A percentile compares a stretch with the other conserved stretches of the same genome.
These are phyloP conservation scores for Agrotis exclamationis DNA, from an alignment of 2,888 invertebrate genomes.

Conservation along the genomic window DNA sequence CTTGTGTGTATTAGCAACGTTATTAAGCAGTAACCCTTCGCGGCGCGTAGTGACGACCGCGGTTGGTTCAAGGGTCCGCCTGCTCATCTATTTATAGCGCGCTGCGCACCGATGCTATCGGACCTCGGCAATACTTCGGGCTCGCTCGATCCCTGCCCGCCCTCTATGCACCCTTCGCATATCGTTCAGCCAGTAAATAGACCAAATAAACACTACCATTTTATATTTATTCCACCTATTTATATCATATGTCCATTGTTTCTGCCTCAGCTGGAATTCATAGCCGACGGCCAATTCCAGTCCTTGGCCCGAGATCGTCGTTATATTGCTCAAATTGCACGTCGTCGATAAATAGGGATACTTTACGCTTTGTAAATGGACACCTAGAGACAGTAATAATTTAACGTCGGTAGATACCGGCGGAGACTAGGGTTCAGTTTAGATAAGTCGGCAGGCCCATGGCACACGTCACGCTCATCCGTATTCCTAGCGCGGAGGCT, in stretches of 20 bases:
- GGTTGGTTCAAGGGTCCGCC: constrained; percentile 89
- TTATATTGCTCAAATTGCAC: constrained; percentile 80
- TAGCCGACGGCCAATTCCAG: constrained; percentile 82
- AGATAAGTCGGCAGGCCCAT: constrained; percentile 71
- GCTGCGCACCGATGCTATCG: constrained; percentile 86
- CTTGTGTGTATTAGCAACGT: constrained; percentile 50
- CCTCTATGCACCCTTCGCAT: constrained; percentile 87
- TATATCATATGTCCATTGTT: constrained; percentile 89
- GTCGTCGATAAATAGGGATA: constrained; percentile 70
- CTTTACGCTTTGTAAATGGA: constrained; percentile 70
- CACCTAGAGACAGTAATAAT: constrained; percentile 70
- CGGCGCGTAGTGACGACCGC: constrained; percentile 81
- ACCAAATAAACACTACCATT: constrained; percentile 83
- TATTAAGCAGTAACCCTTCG: constrained; percentile 75
- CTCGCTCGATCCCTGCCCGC: constrained; percentile 85
- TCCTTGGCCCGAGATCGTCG: constrained; percentile 74
- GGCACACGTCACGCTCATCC: constrained; percentile 86
- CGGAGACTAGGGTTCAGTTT: constrained; percentile 67
- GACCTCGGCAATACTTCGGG: constrained; percentile 78
- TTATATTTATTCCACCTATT: constrained; percentile 88
- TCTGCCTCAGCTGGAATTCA: constrained; percentile 83
- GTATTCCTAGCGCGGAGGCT: constrained; percentile 86
- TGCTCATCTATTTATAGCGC: constrained; percentile 88
- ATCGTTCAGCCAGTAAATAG: constrained; percentile 86
- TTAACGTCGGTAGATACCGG: constrained; percentile 72